phyloP scores from a whole-genome alignment of 2,888 invertebrate genomes.

The Tiliacea aurago region DNA sequence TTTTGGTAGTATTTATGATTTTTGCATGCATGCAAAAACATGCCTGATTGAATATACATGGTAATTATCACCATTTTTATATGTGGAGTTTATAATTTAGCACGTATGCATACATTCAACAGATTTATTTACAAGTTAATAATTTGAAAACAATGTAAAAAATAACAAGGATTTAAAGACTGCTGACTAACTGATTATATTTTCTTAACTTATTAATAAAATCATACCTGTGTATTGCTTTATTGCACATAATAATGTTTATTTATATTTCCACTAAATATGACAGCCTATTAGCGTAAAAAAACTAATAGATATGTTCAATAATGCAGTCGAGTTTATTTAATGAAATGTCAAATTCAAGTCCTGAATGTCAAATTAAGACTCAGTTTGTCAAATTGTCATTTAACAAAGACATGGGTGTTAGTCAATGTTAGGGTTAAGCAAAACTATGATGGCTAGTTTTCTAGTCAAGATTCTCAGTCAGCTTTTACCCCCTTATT shows the following conservation, averaged over 20 bases:
- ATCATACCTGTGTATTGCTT: slow-evolving; percentile 48
- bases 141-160: slow-evolving; percentile 13
- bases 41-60: background rate
- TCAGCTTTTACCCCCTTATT: too few relatives aligned
- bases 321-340: slow-evolving; percentile 71
- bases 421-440: slow-evolving; percentile 44
- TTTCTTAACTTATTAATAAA: slow-evolving; percentile 28
- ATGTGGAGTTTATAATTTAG: slow-evolving; percentile 22
- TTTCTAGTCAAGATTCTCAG: slow-evolving; percentile 53
- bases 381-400: slow-evolving; percentile 40
- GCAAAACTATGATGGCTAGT: slow-evolving; percentile 56
- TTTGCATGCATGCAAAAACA: background rate
- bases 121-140: slow-evolving; percentile 54
- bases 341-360: slow-evolving; percentile 58
- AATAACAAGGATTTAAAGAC: slow-evolving; percentile 1
- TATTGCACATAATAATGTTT: slow-evolving; percentile 50
- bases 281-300: slow-evolving; percentile 68
- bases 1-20: slow-evolving; percentile 8
- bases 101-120: slow-evolving; percentile 15
- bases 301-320: slow-evolving; percentile 78
- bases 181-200: slow-evolving; percentile 17
- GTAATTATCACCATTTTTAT: background rate
- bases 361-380: slow-evolving; percentile 45
- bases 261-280: slow-evolving; percentile 54
- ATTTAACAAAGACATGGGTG: slow-evolving; percentile 45